phyloP scores from a whole-genome alignment of 2,113 vertebrate species.

The Coturnix japonica region DNA sequence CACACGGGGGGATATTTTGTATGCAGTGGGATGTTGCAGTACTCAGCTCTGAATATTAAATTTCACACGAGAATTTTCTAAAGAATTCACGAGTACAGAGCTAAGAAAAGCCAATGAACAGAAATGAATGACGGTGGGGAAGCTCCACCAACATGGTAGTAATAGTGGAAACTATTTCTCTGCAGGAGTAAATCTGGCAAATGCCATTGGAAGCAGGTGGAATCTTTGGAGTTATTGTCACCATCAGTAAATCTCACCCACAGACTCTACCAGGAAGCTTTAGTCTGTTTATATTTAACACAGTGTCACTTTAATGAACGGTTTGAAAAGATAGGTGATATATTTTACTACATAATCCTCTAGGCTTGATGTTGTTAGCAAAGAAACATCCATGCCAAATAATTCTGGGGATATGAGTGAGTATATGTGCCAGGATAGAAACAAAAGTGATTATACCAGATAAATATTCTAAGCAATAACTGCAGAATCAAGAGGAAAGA shows the following conservation, averaged over 20 bases:
- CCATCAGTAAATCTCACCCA: not conserved
- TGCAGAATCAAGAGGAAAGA: not conserved
- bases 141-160: not conserved
- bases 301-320: not conserved
- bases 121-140: not conserved
- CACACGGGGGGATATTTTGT: fast-evolving
- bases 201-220: not conserved
- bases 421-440: not conserved
- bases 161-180: not conserved
- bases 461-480: not conserved
- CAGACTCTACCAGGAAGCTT: not conserved
- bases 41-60: not conserved
- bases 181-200: not conserved
- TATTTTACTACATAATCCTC: not conserved
- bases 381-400: not conserved
- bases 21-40: not conserved
- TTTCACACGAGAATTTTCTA: not conserved
- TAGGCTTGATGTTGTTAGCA: not conserved
- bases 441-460: not conserved
- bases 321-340: not conserved
- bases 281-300: not conserved
- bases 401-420: slow-evolving; percentile 14
- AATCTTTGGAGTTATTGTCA: not conserved
- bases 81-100: not conserved
- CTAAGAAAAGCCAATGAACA: not conserved